A percentile compares a stretch with the other conserved stretches of the same genome.
These are phyloP conservation scores for Siphamia tubifer DNA, from an alignment of 2,113 vertebrate species.

Conservation along the genomic window DNA sequence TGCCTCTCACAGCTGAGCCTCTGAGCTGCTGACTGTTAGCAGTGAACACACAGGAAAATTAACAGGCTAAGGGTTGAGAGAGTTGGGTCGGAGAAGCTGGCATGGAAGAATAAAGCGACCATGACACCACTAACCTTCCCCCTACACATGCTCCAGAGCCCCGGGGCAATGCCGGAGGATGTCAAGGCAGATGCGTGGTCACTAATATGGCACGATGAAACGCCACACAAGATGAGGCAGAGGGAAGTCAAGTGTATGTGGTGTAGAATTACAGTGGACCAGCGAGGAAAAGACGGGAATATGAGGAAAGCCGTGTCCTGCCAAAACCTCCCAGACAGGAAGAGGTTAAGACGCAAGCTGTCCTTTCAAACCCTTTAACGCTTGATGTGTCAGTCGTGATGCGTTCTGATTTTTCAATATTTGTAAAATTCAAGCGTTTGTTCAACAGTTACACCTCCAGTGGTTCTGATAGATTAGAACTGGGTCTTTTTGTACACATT, in stretches of 20 bases:
- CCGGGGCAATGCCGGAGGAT: neutral
- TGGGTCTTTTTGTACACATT: too few species aligned
- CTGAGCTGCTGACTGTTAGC: conserved; percentile 33
- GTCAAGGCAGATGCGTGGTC: conserved; percentile 10
- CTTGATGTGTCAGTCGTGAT: neutral
- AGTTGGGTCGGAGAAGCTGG: conserved; percentile 37
- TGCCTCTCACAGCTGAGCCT: conserved; percentile 63
- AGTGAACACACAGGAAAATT: conserved; percentile 51
- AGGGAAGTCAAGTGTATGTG: conserved; percentile 1
- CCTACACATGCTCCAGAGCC: conserved; percentile 28
- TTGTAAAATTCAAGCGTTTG: too few species aligned
- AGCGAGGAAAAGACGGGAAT: neutral
- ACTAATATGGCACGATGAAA: conserved; percentile 10
- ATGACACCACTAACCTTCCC: conserved; percentile 33
- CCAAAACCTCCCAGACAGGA: neutral
- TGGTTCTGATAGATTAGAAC: too few species aligned
- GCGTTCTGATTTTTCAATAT: too few species aligned
- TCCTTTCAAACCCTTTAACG: too few species aligned
- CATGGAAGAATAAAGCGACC: conserved; percentile 20
- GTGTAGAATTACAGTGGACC: neutral
- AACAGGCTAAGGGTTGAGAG: conserved; percentile 35
- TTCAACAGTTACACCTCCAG: too few species aligned
- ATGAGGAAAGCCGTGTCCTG: neutral
- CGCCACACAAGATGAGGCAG: conserved; percentile 6
- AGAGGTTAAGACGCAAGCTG: neutral